Evolutionary conservation across 2,113 vertebrate genomes (phyloP).

Genomic region (Spea bombifrons): DNA sequence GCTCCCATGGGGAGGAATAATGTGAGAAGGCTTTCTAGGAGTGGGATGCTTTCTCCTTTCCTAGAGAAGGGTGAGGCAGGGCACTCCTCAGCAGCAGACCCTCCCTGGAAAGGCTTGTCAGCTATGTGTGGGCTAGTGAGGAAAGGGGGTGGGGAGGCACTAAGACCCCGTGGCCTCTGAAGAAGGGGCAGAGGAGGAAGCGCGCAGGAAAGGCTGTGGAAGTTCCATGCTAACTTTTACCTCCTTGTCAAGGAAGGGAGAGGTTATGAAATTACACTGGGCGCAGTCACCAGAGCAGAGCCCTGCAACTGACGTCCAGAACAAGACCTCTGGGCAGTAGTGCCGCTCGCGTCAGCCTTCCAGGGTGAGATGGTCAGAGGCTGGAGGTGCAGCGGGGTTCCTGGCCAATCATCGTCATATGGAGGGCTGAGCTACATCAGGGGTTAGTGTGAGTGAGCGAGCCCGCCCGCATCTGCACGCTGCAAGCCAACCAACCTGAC

Average conservation of each 20-base stretch:
- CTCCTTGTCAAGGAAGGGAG: conserved; percentile 27
- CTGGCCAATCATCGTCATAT: neutral
- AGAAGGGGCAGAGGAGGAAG: conserved; percentile 32
- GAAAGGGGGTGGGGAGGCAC: conserved; percentile 29
- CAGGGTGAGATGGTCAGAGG: conserved; percentile 24
- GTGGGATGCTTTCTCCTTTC: conserved; percentile 23
- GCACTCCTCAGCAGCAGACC: conserved; percentile 44
- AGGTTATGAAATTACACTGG: conserved; percentile 1
- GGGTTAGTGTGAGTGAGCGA: neutral
- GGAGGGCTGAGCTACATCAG: neutral
- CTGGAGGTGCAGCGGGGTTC: conserved; percentile 10
- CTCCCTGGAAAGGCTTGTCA: conserved; percentile 46
- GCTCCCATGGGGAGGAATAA: conserved; percentile 28
- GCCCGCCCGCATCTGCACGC: neutral
- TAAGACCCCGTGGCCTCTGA: conserved; percentile 43
- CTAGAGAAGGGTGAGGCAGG: conserved; percentile 42
- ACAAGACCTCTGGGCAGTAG: conserved; percentile 9
- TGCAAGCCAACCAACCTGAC: neutral
- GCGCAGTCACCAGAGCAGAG: conserved; percentile 9
- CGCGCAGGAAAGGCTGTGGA: conserved; percentile 31
- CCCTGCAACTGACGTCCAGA: conserved; percentile 8
- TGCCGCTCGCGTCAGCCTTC: neutral
- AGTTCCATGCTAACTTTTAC: conserved; percentile 21
- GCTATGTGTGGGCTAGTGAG: conserved; percentile 42
- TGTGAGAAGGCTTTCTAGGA: conserved; percentile 24